phyloP scores from a whole-genome alignment of 2,113 vertebrate genomes.

The Dipodomys merriami region DNA sequence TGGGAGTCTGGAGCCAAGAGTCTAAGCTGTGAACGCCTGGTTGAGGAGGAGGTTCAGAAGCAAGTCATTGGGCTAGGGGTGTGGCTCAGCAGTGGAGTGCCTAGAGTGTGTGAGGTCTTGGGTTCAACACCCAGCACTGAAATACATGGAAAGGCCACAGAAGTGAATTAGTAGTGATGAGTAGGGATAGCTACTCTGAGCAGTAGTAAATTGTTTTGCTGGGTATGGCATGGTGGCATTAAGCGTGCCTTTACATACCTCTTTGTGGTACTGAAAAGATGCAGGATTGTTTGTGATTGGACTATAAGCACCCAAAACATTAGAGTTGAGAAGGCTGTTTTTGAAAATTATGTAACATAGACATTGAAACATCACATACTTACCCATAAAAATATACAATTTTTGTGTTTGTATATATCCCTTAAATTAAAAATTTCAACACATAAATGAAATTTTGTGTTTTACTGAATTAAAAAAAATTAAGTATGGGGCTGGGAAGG shows the following conservation, averaged over 20 bases:
- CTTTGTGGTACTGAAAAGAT: neutral
- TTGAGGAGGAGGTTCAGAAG: neutral
- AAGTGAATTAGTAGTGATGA: neutral
- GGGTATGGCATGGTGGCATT: neutral
- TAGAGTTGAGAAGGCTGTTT: conserved; percentile 5
- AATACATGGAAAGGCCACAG: neutral
- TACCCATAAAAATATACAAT: neutral
- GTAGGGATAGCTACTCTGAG: neutral
- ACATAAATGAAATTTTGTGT: neutral
- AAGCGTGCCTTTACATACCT: neutral
- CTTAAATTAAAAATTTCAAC: neutral
- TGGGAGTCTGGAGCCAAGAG: neutral
- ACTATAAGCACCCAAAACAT: neutral
- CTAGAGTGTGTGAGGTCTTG: neutral
- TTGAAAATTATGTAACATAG: neutral
- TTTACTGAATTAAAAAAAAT: conserved; percentile 13
- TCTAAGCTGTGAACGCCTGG: neutral
- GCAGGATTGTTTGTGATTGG: neutral
- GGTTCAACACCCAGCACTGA: neutral
- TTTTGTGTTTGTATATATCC: neutral
- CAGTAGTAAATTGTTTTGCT: neutral
- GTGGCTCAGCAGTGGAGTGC: neutral
- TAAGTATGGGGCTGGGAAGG: too few relatives aligned
- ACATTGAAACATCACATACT: neutral
- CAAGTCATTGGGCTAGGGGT: neutral